Conservation (phyloP, 2,797 vertebrate genomes). For the Denticeps clupeoides region DNA sequence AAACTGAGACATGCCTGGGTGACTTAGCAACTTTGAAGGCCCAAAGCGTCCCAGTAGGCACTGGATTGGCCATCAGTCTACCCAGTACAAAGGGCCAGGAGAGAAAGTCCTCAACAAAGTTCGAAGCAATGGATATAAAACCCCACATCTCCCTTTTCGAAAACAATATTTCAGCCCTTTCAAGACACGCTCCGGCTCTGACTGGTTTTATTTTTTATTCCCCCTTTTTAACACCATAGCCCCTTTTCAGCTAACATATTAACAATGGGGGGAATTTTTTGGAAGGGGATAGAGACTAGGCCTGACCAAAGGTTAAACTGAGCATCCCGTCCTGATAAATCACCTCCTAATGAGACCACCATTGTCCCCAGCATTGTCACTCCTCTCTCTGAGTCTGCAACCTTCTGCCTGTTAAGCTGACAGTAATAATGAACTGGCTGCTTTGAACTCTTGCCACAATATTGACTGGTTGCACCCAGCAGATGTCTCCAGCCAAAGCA, state of each 20-base stretch:
- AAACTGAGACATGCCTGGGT: not conserved
- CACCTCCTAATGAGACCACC: slow-evolving; percentile 91
- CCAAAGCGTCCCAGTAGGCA: not conserved
- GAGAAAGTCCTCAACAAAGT: not conserved
- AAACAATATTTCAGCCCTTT: not conserved
- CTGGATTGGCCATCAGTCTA: not conserved
- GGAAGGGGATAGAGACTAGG: slow-evolving; percentile 51
- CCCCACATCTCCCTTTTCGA: not conserved
- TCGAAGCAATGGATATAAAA: slow-evolving; percentile 1
- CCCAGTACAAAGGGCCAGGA: not conserved
- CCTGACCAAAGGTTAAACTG: slow-evolving; percentile 88
- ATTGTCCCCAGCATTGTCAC: slow-evolving; percentile 62
- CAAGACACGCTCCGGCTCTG: slow-evolving; percentile 29
- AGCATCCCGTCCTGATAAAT: slow-evolving; percentile 98
- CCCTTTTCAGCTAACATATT: slow-evolving; percentile 25
- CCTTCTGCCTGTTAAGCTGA: slow-evolving; percentile 95
- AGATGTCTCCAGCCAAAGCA: slow-evolving; percentile 84
- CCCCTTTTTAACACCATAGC: slow-evolving; percentile 43
- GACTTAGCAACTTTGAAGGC: not conserved
- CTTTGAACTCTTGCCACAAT: slow-evolving; percentile 93
- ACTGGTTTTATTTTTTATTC: slow-evolving; percentile 25
- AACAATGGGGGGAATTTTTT: slow-evolving; percentile 61
- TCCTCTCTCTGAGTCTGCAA: slow-evolving; percentile 81
- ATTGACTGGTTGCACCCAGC: slow-evolving; percentile 91
- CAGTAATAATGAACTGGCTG: slow-evolving; percentile 83